These are phyloP conservation scores for Platalea minor DNA, from an alignment of 2,797 vertebrate genomes.

Conservation along the genomic window DNA sequence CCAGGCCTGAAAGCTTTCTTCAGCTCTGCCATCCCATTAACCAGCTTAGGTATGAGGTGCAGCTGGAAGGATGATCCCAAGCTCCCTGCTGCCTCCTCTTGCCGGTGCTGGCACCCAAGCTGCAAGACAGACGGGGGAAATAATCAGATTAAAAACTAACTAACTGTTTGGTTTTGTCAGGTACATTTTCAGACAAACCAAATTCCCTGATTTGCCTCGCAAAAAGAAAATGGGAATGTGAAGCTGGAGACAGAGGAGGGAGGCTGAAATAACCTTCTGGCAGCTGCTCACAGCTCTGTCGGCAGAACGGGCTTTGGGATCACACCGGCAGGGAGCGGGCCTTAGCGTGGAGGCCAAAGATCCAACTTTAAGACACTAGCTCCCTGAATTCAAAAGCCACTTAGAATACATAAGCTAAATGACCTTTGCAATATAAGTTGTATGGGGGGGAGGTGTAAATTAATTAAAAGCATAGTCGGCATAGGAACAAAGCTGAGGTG, in stretches of 20 bases:
- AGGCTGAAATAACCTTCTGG: not conserved
- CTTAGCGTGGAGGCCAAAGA: not conserved
- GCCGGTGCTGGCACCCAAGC: fast-evolving
- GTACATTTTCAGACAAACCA: not conserved
- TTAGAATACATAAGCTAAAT: not conserved
- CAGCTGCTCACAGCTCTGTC: not conserved
- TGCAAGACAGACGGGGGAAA: not conserved
- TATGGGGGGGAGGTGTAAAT: not conserved
- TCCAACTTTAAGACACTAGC: not conserved
- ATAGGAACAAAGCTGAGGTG: not conserved
- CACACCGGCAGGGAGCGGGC: fast-evolving
- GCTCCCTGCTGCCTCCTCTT: not conserved
- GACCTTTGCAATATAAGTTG: not conserved
- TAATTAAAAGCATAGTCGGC: not conserved
- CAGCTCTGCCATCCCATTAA: not conserved
- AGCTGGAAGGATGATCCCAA: not conserved
- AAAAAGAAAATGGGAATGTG: not conserved
- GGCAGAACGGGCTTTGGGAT: not conserved
- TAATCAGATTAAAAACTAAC: not conserved
- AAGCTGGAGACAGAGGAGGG: not conserved
- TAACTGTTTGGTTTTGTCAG: not conserved
- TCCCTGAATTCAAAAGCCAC: not conserved
- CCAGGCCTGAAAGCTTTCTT: not conserved
- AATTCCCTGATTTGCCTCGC: not conserved
- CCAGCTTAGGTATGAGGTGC: not conserved